Conservation (phyloP, 92 coral and sea anemone genomes). For the Parazoanthus darwini region DNA sequence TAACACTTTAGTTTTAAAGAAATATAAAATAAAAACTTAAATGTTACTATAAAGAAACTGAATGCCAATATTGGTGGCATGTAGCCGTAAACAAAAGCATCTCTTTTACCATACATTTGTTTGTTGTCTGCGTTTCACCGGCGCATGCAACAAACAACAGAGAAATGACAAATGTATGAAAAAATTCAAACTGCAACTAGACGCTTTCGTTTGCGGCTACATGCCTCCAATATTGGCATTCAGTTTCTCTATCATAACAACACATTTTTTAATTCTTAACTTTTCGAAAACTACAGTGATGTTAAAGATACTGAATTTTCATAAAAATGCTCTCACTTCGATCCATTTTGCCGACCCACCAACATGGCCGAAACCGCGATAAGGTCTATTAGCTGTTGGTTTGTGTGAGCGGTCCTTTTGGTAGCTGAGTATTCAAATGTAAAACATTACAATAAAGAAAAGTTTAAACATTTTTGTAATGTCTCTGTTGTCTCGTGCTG, state of each 20-base stretch:
- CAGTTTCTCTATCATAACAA: neutral
- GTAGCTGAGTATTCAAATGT: neutral
- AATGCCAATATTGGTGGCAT: neutral
- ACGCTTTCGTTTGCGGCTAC: conserved; percentile 3
- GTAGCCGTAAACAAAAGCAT: neutral
- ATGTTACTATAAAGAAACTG: neutral
- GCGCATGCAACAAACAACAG: neutral
- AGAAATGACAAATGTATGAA: neutral
- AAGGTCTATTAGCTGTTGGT: conserved; percentile 5
- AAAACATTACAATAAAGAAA: neutral
- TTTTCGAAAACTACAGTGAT: neutral
- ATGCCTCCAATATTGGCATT: neutral
- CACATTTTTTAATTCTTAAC: neutral
- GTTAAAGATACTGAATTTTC: conserved; percentile 3
- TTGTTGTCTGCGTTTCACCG: no score
- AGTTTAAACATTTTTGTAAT: no score
- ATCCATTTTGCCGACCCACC: conserved; percentile 9
- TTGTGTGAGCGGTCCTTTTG: neutral
- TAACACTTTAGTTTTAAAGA: neutral
- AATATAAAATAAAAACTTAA: no score
- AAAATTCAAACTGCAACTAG: conserved; percentile 1
- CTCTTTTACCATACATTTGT: neutral
- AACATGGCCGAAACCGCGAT: neutral
- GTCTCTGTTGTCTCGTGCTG: neutral
- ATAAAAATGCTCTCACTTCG: conserved; percentile 13